Evolutionary conservation across 2,888 invertebrate species (phyloP), one percentile per base, ranked within the genome.

Genomic region (Oscheius sp.): DNA sequence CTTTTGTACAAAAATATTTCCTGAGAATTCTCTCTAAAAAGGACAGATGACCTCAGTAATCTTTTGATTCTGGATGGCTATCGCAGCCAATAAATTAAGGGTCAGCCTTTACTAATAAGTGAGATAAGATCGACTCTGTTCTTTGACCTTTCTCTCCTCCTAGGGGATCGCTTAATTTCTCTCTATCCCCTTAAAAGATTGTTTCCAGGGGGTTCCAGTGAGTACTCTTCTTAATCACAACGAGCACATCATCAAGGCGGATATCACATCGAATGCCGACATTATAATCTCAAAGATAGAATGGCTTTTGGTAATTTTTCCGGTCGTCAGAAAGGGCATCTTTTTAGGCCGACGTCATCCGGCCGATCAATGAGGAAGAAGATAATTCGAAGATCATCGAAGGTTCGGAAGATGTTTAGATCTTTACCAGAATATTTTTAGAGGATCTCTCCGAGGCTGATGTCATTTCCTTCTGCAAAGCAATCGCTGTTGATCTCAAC

Each of bases 171-270:
- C n/a, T n/a, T n/a, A n/a, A n/a, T n/a, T n/a, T n/a, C n/a, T n/a
- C n/a, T n/a, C n/a, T n/a, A n/a, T n/a, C n/a, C n/a, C n/a, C n/a
- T n/a, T n/a, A n/a, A n/a, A n/a, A n/a, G 23, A 57, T 58, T 48
- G 10, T 48, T 29, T 73, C 15, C 53, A 75, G 75, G 79, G 78
- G 20, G 71, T 78, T 10, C 78, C 79, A 6, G 73, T 80, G 58
- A 29, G 61, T 8, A 65, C 78, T 15, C 65, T 80, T 17, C 68
- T 80, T 52, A 78, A 78, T 55, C 70, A 75, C 63, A 73, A 72
- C 29, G 70, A 71, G n/a, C 77, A 80, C 55, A 57, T 78, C 27
- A 70, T 80, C 12, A 78, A 74, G 33, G 79, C 72, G 15, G 70
- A 69, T 29, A 69, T 80, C 1, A 29, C 48, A 10, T 73, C 76